These are phyloP conservation scores for Frankliniella fusca DNA, from an alignment of 2,888 invertebrate genomes.

Conservation along the genomic window DNA sequence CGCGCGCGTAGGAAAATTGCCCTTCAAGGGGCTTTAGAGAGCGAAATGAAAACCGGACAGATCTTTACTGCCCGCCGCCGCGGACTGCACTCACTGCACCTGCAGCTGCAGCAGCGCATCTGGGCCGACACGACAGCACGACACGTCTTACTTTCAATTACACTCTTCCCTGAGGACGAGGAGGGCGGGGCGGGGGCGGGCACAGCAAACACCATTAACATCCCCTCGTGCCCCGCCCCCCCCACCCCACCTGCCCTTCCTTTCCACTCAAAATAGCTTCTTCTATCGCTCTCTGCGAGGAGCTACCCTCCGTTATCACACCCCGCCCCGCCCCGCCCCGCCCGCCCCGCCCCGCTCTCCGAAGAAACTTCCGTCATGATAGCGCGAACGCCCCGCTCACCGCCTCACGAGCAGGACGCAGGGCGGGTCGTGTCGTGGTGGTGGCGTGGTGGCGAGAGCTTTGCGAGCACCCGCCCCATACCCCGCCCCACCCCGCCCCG, in stretches of 20 bases:
- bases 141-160: conserved; percentile 19
- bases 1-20: too few species aligned
- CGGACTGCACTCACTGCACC: not conserved
- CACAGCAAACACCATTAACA: not conserved
- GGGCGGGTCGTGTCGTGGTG: not conserved
- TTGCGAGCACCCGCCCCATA: not conserved
- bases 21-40: too few species aligned
- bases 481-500: not conserved
- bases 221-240: not conserved
- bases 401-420: too few species aligned
- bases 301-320: not conserved
- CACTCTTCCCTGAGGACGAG: not conserved
- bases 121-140: not conserved
- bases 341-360: not conserved
- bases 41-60: not conserved
- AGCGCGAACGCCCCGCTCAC: not conserved
- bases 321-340: not conserved
- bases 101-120: not conserved
- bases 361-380: conserved; percentile 5
- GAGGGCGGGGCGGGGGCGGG: not conserved
- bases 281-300: not conserved
- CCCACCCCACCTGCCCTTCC: not conserved
- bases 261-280: not conserved
- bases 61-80: not conserved
- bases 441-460: not conserved